A percentile compares a stretch with the other conserved stretches of the same genome.
phyloP scores from a whole-genome alignment of 2,797 vertebrate species.

The Rhodeus uyekii region DNA sequence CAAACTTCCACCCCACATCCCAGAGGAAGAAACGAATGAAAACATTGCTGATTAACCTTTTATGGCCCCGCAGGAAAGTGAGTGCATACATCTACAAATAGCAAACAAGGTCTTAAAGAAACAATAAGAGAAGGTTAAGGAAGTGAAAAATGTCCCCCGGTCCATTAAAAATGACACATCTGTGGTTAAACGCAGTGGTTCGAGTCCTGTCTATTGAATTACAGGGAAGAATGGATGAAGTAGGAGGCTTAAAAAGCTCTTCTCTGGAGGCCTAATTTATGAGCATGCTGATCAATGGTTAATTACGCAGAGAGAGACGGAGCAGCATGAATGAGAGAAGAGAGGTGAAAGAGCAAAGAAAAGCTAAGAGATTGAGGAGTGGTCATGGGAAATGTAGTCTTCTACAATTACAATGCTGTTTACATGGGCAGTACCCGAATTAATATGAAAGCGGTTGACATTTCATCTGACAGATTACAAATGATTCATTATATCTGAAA shows the following conservation, averaged over 20 bases:
- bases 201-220: conserved; percentile 46
- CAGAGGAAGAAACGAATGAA: conserved; percentile 14
- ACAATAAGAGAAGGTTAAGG: conserved; percentile 34
- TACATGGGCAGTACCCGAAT: conserved; percentile 4
- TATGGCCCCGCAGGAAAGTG: neutral
- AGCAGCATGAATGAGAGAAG: neutral
- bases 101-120: conserved; percentile 14
- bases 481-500: conserved; percentile 40
- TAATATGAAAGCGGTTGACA: conserved; percentile 18
- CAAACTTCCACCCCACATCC: conserved; percentile 54
- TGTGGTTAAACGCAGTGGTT: conserved; percentile 29
- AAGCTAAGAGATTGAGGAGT: conserved; percentile 28
- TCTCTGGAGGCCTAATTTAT: conserved; percentile 72
- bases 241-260: conserved; percentile 57
- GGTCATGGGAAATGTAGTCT: conserved; percentile 49
- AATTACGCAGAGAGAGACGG: conserved; percentile 71
- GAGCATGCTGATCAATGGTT: conserved; percentile 74
- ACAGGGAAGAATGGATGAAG: conserved; percentile 40
- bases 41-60: conserved; percentile 36
- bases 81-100: neutral
- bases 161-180: conserved; percentile 54
- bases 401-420: conserved; percentile 29
- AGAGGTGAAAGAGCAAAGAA: conserved; percentile 45
- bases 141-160: conserved; percentile 55
- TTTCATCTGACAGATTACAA: conserved; percentile 39